phyloP scores from a whole-genome alignment of 2,797 vertebrate genomes.

The Pygocentrus nattereri region DNA sequence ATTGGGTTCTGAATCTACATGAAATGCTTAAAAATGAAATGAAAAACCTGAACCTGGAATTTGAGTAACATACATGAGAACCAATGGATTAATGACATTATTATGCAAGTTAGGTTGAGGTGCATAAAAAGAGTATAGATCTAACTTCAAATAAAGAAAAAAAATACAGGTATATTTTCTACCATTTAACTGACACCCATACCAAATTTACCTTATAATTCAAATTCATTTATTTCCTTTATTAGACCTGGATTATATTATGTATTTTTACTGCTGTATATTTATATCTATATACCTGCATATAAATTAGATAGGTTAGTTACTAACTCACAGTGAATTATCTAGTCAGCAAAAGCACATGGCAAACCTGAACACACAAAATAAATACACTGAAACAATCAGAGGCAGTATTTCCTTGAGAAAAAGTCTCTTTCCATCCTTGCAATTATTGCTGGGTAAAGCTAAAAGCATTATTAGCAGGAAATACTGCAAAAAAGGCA shows the following conservation, averaged over 20 bases:
- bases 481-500: slow-evolving; percentile 18
- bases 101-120: too few species aligned
- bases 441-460: neutral
- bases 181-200: neutral
- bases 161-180: neutral
- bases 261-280: neutral
- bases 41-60: neutral
- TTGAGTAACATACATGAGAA: neutral
- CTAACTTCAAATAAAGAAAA: neutral
- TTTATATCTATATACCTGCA: neutral
- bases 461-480: neutral
- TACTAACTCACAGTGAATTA: neutral
- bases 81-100: neutral
- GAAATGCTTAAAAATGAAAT: neutral
- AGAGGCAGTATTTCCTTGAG: neutral
- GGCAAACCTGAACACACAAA: neutral
- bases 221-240: neutral
- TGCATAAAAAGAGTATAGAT: neutral
- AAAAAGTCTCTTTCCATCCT: too few species aligned
- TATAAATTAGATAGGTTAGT: neutral
- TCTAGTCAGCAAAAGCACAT: neutral
- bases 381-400: slow-evolving; percentile 1
- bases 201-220: neutral
- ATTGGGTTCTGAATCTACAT: neutral
- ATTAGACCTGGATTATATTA: neutral